These are phyloP conservation scores for Macquaria ambigua DNA, from an alignment of 2,113 vertebrate genomes.

Conservation along the genomic window DNA sequence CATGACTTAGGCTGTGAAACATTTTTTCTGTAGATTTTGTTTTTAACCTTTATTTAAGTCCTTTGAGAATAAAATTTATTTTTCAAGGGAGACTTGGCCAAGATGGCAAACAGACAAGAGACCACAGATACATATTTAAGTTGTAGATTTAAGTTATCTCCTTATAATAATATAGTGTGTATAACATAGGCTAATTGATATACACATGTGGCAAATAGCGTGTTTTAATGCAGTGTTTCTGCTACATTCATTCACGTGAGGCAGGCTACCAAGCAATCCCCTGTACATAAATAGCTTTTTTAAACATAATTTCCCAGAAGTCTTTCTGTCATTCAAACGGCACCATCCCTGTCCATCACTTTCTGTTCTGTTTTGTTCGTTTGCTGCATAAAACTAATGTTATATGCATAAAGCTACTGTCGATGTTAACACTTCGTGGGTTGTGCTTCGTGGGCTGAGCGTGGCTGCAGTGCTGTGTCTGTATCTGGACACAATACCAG, in stretches of 20 bases:
- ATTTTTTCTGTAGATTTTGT: neutral
- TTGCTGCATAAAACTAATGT: conserved; percentile 7
- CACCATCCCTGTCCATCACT: neutral
- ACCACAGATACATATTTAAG: too few species aligned
- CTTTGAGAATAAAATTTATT: too few species aligned
- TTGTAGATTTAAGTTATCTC: too few species aligned
- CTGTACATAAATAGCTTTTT: neutral
- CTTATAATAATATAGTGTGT: neutral
- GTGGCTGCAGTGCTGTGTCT: neutral
- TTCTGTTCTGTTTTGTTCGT: conserved; percentile 14
- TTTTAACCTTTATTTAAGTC: too few species aligned
- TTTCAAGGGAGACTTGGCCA: too few species aligned
- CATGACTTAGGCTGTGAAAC: neutral
- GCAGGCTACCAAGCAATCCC: neutral
- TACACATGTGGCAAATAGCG: neutral
- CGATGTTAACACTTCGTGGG: neutral
- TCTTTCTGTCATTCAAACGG: conserved; percentile 26
- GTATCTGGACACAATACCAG: neutral
- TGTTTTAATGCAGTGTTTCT: conserved; percentile 1
- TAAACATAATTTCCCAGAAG: conserved; percentile 5
- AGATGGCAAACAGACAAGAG: too few species aligned
- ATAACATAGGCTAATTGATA: neutral
- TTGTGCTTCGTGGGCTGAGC: neutral
- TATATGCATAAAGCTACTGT: conserved; percentile 23
- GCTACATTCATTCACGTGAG: neutral